Evolutionary conservation across 2,797 vertebrate species (phyloP).

Genomic region (Chelon auratus): DNA sequence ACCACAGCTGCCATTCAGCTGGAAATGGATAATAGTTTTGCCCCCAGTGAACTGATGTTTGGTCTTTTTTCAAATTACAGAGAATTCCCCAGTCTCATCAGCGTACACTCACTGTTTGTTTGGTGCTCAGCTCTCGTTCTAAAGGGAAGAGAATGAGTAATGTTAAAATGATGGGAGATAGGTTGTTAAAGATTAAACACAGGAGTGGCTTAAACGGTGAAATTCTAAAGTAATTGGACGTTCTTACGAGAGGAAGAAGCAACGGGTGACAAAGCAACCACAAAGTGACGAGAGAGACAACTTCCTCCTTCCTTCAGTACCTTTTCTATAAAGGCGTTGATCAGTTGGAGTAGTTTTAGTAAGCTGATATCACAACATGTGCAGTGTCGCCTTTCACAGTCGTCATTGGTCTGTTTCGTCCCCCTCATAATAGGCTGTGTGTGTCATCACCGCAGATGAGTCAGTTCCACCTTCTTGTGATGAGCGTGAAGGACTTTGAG

Average conservation of each 20-base stretch:
- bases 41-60: constrained; percentile 33
- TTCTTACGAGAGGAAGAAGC: constrained; percentile 21
- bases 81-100: constrained; percentile 43
- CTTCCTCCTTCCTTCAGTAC: constrained; percentile 38
- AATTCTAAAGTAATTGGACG: background rate
- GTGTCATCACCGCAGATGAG: constrained; percentile 41
- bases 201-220: background rate
- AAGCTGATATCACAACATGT: constrained; percentile 5
- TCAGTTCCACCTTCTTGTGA: constrained; percentile 50
- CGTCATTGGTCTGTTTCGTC: constrained; percentile 47
- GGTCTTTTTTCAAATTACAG: constrained; percentile 56
- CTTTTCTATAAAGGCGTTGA: background rate
- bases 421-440: constrained; percentile 8
- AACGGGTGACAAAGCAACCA: constrained; percentile 42
- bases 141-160: background rate
- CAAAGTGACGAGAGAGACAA: constrained; percentile 36
- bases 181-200: constrained; percentile 5
- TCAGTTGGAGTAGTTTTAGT: constrained; percentile 8
- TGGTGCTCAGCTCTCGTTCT: background rate
- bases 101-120: constrained; percentile 33
- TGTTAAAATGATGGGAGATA: background rate
- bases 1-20: constrained; percentile 60
- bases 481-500: constrained; percentile 23
- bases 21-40: constrained; percentile 55
- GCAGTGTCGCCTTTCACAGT: constrained; percentile 43